Base-by-base conservation (phyloP, 2,797 vertebrate genomes). In the Crenichthys baileyi region DNA sequence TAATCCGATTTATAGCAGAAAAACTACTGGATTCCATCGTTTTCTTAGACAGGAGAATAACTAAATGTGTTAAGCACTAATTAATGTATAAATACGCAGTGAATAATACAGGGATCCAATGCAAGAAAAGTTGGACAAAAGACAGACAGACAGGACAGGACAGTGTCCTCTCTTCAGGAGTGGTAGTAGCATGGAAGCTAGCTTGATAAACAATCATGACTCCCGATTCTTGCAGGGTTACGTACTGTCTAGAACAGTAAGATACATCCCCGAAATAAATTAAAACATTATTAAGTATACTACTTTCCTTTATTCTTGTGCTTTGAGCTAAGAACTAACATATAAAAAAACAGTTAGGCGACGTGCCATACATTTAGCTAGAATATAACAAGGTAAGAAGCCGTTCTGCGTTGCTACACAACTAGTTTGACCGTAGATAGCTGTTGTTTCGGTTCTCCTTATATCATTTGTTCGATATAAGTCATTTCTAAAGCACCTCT, bases 121-220 rank as follows among this genome's bases (percentile, higher is more conserved):
- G 41, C 0, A 29, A 36, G 24, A 2, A 61, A 9, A 75, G 31
- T 20, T 79, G 70, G 71, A 50, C 39, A 51, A 46, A 29, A 79
- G 55, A 72, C 39, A 78, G 36, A 29, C n/a, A n/a, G n/a, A n/a
- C n/a, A n/a, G n/a, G n/a, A n/a, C 8, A 68, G 1, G 15, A 67
- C 5, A 41, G 6, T 51, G 46, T 58, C 75, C 56, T 79, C 20
- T 73, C 18, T 26, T 67, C 58, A 79, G 80, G 72, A 83, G 78
- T 80, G 81, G 75, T 84, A 87, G 73, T 83, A 83, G 86, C 83
- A 87, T 76, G 65, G 81, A 82, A 88, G 73, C 75, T 78, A 83
- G 56, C 58, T 50, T 51, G 72, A 89, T 79, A 80, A 85, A 85
- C 77, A 87, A 80, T 11, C 46, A 22, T n/a, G 51, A 74, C 26